phyloP scores from a whole-genome alignment of 2,888 invertebrate species.

The Dynastes tityus region DNA sequence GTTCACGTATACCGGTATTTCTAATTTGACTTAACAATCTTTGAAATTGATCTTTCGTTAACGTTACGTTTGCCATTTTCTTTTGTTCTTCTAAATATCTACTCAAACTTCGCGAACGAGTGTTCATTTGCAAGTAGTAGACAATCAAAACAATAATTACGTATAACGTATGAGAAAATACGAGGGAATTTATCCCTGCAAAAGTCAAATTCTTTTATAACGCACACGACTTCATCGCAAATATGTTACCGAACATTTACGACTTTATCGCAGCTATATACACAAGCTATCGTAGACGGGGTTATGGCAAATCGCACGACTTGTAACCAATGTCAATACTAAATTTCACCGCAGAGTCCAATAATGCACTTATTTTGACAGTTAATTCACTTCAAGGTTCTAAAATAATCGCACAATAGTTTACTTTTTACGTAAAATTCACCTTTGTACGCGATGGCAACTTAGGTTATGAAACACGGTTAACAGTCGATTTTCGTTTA shows the following conservation, averaged over 20 bases:
- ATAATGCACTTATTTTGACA: no score
- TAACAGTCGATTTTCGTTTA: background rate
- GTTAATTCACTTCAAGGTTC: no score
- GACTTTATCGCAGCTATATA: constrained; percentile 6
- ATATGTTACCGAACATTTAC: background rate
- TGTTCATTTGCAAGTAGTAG: background rate
- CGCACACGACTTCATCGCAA: background rate
- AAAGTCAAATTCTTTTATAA: background rate
- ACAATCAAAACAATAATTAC: background rate
- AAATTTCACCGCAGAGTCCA: no score
- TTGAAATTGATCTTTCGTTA: background rate
- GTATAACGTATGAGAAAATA: background rate
- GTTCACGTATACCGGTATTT: background rate
- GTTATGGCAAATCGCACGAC: background rate
- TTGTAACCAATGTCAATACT: no score
- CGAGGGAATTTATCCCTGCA: background rate
- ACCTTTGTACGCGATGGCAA: no score
- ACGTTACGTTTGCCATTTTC: background rate
- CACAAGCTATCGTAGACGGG: background rate
- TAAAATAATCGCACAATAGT: no score
- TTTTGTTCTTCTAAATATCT: background rate
- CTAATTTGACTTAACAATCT: background rate
- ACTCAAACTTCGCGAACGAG: background rate
- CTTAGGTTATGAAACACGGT: no score
- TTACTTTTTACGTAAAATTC: no score